phyloP scores from a whole-genome alignment of 2,113 vertebrate genomes.

The Oxyruncus cristatus region DNA sequence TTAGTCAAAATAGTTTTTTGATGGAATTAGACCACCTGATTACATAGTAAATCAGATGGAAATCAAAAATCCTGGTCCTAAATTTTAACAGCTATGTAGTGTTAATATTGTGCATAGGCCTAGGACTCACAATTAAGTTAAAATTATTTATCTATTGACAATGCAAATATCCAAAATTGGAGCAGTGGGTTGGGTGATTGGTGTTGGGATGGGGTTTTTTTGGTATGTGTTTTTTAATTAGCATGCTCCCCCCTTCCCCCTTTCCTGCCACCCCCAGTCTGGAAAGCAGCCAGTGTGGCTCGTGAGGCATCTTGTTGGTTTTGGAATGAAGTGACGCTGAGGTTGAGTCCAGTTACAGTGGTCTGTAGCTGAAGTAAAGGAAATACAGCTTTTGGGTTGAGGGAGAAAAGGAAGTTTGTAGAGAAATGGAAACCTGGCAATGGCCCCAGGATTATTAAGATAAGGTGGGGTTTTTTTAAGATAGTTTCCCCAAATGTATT shows the following conservation, averaged over 20 bases:
- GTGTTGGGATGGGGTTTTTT: not conserved
- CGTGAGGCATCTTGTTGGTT: not conserved
- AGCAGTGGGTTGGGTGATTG: not conserved
- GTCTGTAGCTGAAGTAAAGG: not conserved
- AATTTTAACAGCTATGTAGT: not conserved
- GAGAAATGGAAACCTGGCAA: not conserved
- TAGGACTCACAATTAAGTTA: not conserved
- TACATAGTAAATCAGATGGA: not conserved
- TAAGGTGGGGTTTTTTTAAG: not conserved
- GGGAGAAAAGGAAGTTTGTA: not conserved
- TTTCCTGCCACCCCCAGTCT: not conserved
- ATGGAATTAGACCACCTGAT: not conserved
- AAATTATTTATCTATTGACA: not conserved
- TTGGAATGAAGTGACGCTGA: not conserved
- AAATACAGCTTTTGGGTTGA: not conserved
- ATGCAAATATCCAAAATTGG: not conserved
- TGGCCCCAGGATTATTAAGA: not conserved
- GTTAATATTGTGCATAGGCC: not conserved
- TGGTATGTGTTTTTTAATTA: not conserved
- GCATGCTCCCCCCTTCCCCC: rapidly evolving
- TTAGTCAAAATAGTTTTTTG: not conserved
- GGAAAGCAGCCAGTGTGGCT: not conserved
- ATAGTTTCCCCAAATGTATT: not conserved
- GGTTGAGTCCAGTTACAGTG: not conserved
- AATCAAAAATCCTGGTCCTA: not conserved